Evolutionary conservation across 1,140 invertebrate genomes (phyloP).

Genomic region (Drosophila neocordata): DNA sequence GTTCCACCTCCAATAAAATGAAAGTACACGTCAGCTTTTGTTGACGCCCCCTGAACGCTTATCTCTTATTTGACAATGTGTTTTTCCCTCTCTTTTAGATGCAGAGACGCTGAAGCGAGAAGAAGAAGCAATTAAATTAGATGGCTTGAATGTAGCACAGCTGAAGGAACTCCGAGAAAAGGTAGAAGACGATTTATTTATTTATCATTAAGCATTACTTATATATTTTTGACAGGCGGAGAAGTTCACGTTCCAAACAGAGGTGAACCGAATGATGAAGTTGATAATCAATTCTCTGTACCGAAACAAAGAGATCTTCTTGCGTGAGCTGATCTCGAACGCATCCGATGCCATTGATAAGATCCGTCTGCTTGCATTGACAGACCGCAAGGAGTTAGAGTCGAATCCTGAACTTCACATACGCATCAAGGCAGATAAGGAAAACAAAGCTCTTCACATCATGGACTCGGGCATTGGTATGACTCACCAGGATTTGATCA

Average conservation of each 20-base stretch:
- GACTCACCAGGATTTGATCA: conserved; percentile 97
- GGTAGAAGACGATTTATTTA: conserved; percentile 44
- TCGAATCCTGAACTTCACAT: conserved; percentile 93
- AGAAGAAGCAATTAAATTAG: conserved; percentile 98
- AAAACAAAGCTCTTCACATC: conserved; percentile 96
- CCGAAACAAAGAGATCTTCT: conserved; percentile 99
- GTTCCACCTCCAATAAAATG: conserved; percentile 23
- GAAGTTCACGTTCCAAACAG: conserved; percentile 97
- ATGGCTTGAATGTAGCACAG: conserved; percentile 97
- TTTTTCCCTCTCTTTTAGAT: conserved; percentile 83
- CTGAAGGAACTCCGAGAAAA: conserved; percentile 95
- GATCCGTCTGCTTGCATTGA: conserved; percentile 95
- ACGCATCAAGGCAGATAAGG: conserved; percentile 98
- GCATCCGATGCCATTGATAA: conserved; percentile 98
- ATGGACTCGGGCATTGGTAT: conserved; percentile 99
- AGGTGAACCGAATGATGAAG: conserved; percentile 99
- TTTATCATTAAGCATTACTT: background rate
- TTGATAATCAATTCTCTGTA: conserved; percentile 99
- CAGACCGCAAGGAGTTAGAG: conserved; percentile 90
- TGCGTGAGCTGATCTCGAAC: conserved; percentile 98
- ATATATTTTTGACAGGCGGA: conserved; percentile 85
- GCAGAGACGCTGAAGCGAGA: conserved; percentile 92
- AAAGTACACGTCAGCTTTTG: conserved; percentile 71
- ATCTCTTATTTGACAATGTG: conserved; percentile 4
- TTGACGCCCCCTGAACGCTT: conserved; percentile 47